Conservation (phyloP, 2,888 invertebrate genomes). For the Biston betularia region DNA sequence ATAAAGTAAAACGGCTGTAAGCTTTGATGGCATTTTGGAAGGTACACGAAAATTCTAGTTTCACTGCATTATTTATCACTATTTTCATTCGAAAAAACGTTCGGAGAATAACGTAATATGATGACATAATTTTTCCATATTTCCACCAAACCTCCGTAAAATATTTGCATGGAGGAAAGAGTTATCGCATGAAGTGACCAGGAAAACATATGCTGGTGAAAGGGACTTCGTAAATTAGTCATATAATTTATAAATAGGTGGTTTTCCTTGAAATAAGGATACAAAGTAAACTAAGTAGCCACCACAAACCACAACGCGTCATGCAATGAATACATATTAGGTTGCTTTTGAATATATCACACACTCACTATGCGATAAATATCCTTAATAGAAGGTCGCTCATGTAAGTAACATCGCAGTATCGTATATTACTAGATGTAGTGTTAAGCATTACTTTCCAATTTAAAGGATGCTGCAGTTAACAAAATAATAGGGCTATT, state of each 20-base stretch:
- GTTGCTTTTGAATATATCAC: no score
- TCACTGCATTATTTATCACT: not conserved
- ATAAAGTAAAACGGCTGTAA: no score
- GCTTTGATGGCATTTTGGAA: no score
- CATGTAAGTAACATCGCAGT: not conserved
- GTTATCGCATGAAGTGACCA: not conserved
- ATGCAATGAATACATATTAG: conserved; percentile 9
- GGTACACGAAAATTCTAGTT: not conserved
- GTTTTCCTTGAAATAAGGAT: conserved; percentile 23
- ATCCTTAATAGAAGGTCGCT: not conserved
- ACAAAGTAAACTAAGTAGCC: conserved; percentile 2
- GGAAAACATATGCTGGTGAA: conserved; percentile 7
- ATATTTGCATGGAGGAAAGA: no score
- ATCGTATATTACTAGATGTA: no score
- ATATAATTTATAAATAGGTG: conserved; percentile 1
- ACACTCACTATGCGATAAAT: no score
- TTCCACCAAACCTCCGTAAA: no score
- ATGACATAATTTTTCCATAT: no score
- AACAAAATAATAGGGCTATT: no score
- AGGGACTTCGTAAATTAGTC: conserved; percentile 12
- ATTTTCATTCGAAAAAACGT: not conserved
- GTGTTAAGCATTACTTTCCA: no score
- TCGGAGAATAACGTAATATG: not conserved
- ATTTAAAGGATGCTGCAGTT: no score
- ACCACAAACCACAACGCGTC: conserved; percentile 2